phyloP scores from a whole-genome alignment of 2,888 invertebrate genomes.

The Tachina fera region DNA sequence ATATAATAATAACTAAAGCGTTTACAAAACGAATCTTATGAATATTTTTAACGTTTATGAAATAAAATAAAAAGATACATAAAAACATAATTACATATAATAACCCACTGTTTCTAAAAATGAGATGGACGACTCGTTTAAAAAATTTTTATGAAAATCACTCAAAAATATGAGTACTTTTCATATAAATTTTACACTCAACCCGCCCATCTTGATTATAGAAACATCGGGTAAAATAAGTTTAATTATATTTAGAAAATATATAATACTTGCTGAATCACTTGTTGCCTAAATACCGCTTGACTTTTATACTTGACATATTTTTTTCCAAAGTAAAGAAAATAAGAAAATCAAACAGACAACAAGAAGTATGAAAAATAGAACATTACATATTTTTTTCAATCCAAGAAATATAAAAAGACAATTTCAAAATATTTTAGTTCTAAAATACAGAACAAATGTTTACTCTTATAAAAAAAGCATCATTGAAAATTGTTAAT shows the following conservation, averaged over 20 bases:
- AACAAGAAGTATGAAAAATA: slow-evolving; percentile 21
- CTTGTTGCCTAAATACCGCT: slow-evolving; percentile 82
- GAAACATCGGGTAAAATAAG: too few species aligned
- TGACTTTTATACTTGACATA: slow-evolving; percentile 81
- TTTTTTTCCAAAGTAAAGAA: slow-evolving; percentile 73
- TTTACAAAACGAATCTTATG: slow-evolving; percentile 80
- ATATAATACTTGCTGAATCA: slow-evolving; percentile 80
- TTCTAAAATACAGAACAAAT: slow-evolving; percentile 35
- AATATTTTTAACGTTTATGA: slow-evolving; percentile 79
- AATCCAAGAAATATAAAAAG: neutral
- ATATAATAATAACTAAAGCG: slow-evolving; percentile 28
- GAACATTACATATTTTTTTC: neutral
- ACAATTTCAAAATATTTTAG: neutral
- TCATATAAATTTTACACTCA: too few species aligned
- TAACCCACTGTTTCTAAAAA: too few species aligned
- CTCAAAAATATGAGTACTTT: too few species aligned
- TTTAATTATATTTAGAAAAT: slow-evolving; percentile 70
- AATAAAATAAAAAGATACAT: slow-evolving; percentile 54
- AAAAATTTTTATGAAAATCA: too few species aligned
- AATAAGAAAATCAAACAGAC: slow-evolving; percentile 28
- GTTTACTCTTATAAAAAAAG: neutral
- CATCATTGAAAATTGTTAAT: neutral
- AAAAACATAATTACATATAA: slow-evolving; percentile 61
- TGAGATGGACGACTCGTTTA: too few species aligned
- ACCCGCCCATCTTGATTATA: too few species aligned